A percentile compares a stretch with the other conserved stretches of the same genome.
Evolutionary conservation across 2,113 vertebrate genomes (phyloP).

Genomic region (Ivindomyrus marchei): DNA sequence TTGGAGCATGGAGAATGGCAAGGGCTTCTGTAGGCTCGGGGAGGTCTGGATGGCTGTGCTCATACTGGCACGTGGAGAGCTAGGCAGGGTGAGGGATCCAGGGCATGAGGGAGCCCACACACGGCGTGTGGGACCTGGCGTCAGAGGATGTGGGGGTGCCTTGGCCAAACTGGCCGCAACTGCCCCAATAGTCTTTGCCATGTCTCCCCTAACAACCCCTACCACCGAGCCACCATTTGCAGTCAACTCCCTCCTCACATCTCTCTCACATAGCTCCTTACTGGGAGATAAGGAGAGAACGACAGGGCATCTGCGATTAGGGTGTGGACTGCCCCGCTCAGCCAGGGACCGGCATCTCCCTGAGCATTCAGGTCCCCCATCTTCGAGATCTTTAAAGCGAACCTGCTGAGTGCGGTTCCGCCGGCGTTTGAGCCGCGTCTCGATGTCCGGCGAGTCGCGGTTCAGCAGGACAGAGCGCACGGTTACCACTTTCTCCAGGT

Average conservation of each 20-base stretch:
- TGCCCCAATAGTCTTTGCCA: constrained; percentile 58
- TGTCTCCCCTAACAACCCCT: constrained; percentile 61
- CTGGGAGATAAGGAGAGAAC: constrained; percentile 33
- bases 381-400: constrained; percentile 74
- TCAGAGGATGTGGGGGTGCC: constrained; percentile 61
- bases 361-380: constrained; percentile 48
- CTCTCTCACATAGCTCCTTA: not conserved
- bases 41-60: constrained; percentile 79
- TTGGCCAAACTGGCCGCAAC: constrained; percentile 58
- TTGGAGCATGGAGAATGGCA: constrained; percentile 41
- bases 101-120: constrained; percentile 63
- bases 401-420: constrained; percentile 75
- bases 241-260: constrained; percentile 7
- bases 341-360: constrained; percentile 45
- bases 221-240: constrained; percentile 50
- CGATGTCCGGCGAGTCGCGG: constrained; percentile 67
- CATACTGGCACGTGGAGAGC: constrained; percentile 57
- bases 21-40: constrained; percentile 67
- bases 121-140: constrained; percentile 54
- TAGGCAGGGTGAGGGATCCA: constrained; percentile 65
- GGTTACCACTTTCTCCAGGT: constrained; percentile 67
- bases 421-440: constrained; percentile 66
- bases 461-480: constrained; percentile 75
- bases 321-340: constrained; percentile 52
- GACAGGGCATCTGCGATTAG: constrained; percentile 38